These are phyloP conservation scores for Protophormia terraenovae DNA, from an alignment of 2,888 invertebrate genomes.

Conservation along the genomic window DNA sequence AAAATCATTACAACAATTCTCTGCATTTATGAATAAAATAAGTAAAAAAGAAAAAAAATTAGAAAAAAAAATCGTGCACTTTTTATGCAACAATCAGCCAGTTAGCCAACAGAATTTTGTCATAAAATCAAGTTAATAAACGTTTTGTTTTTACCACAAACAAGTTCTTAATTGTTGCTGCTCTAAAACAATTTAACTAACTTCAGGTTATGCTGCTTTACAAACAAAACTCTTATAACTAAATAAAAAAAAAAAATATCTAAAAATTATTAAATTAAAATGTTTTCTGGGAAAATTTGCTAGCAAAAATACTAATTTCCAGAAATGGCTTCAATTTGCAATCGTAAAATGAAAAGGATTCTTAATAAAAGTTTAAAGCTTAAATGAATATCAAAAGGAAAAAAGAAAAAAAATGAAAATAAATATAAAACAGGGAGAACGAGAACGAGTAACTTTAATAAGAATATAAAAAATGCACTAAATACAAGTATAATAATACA, in stretches of 20 bases:
- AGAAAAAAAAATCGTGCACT: no score
- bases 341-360: constrained; percentile 51
- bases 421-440: not conserved
- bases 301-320: not conserved
- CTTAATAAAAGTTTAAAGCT: constrained; percentile 30
- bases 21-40: not conserved
- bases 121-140: not conserved
- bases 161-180: constrained; percentile 7
- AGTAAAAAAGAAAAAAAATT: no score
- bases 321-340: constrained; percentile 48
- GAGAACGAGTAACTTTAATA: no score
- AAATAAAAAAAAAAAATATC: not conserved
- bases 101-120: not conserved
- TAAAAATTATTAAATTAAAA: constrained; percentile 1
- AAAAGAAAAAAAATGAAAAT: no score
- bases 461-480: no score
- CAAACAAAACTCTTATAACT: not conserved
- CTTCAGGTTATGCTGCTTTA: not conserved
- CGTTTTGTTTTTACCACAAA: not conserved
- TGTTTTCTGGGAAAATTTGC: constrained; percentile 7
- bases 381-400: no score
- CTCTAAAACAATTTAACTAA: constrained; percentile 30
- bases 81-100: constrained; percentile 4
- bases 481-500: constrained; percentile 4
- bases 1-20: constrained; percentile 8